Evolutionary conservation across 2,888 invertebrate species (phyloP), one percentile per base, ranked within the genome.

Genomic region (Pyrocoelia pectoralis): DNA sequence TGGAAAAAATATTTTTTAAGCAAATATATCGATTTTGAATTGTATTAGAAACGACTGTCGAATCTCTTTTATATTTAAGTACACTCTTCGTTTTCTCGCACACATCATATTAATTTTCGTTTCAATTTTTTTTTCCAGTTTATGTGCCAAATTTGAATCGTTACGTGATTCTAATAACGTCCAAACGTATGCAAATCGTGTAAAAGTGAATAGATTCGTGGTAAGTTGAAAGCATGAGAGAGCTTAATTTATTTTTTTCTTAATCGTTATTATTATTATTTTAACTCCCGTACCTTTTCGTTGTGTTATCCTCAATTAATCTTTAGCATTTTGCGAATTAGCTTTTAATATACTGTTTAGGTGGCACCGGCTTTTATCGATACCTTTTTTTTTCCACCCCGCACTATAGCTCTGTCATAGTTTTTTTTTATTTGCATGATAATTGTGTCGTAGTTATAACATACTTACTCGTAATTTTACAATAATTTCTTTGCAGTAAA

Each of bases 141-240:
- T 96, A 72, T 89, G 94, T 61, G 92, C 93, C 63, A 89, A 91
- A 76, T 97, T 97, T 81, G 96, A 96, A 81, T 92, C 92, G 63
- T 88, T 96, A 84, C 89, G 90, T 65, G 86, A 86, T 56, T 79
- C 80, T 10, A 82, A 82, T 52, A 80, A 77, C 1, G 83, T 84
- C 51, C 79, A 82, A 66, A 84, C 83, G 69, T 80, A 82, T 61
- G 83, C 84, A 52, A 84, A 86, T 17, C 83, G 86, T 67, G 85
- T 88, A 65, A 92, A 91, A 87, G 94, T 95, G 72, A 94, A 95
- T 80, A 85, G 95, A 85, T 95, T 95, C 86, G 94, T 95, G 88
- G 95, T 95, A 82, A 91, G 94, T 88, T 14, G 19, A 10, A 40
- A 46, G 10, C 24, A 17, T 41, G 15, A 38, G 6, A 29, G 10